Evolutionary conservation across 2,113 vertebrate species (phyloP).

Genomic region (Argyrosomus japonicus): DNA sequence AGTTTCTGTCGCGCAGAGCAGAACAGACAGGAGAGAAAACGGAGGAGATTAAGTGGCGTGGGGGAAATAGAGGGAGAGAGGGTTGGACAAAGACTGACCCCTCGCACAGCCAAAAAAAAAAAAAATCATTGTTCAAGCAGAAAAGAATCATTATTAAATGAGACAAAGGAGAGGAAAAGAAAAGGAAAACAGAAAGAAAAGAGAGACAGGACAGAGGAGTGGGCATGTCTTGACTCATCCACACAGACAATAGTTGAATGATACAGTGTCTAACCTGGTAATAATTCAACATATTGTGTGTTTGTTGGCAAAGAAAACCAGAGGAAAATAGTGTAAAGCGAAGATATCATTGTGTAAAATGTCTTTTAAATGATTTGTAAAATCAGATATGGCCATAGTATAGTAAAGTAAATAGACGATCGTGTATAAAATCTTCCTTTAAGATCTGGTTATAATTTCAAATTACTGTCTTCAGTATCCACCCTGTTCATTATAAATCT

Average conservation of each 20-base stretch:
- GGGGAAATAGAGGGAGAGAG: conserved; percentile 14
- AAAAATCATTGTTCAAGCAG: conserved; percentile 55
- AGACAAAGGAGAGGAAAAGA: conserved; percentile 70
- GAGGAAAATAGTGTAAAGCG: conserved; percentile 1
- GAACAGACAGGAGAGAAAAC: conserved; percentile 7
- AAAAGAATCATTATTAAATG: conserved; percentile 60
- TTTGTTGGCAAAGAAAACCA: conserved; percentile 11
- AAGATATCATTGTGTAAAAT: neutral
- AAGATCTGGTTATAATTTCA: neutral
- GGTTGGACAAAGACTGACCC: conserved; percentile 64
- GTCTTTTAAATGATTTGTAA: neutral
- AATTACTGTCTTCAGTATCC: neutral
- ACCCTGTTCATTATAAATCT: neutral
- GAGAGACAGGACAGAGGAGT: conserved; percentile 47
- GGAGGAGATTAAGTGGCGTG: conserved; percentile 16
- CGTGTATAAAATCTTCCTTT: neutral
- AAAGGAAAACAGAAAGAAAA: conserved; percentile 60
- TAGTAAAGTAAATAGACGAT: neutral
- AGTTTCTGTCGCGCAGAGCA: neutral
- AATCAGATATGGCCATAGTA: neutral
- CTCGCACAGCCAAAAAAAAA: conserved; percentile 31
- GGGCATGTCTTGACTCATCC: conserved; percentile 62
- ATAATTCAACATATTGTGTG: conserved; percentile 40
- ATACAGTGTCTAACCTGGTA: conserved; percentile 54
- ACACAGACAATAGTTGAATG: conserved; percentile 59